These are phyloP conservation scores for Xestia xanthographa DNA, from an alignment of 2,888 invertebrate genomes.

Conservation along the genomic window DNA sequence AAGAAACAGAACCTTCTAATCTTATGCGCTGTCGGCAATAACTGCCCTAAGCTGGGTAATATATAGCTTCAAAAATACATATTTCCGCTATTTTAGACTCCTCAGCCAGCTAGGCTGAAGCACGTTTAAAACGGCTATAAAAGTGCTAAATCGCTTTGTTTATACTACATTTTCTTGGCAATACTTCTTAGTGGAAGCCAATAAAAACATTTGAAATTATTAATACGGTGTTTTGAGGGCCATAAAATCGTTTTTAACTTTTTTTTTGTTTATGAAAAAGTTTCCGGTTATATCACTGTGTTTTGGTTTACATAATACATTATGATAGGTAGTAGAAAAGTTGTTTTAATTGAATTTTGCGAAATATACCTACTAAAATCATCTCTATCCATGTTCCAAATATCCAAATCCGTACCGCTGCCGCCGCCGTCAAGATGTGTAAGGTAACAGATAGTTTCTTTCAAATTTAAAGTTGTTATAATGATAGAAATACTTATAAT, in stretches of 20 bases:
- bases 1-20: background rate
- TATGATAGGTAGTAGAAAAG: background rate
- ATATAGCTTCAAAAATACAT: background rate
- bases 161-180: conserved; percentile 57
- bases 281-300: background rate
- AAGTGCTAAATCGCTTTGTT: conserved; percentile 66
- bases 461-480: background rate
- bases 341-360: background rate
- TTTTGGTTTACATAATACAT: background rate
- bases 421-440: background rate
- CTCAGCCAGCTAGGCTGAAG: conserved; percentile 27
- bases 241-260: conserved; percentile 40
- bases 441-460: background rate
- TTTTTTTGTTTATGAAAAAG: conserved; percentile 13
- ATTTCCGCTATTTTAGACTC: conserved; percentile 43
- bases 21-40: background rate
- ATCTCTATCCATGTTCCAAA: background rate
- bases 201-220: conserved; percentile 56
- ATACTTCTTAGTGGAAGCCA: conserved; percentile 42
- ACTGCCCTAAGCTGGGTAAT: background rate
- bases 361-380: background rate
- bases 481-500: background rate
- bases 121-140: conserved; percentile 54
- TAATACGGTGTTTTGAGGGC: conserved; percentile 40
- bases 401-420: background rate